Percentiles rank a stretch among this genome's conserved stretches.
Evolutionary conservation across 1,140 invertebrate species (phyloP).

Genomic region (Eriosoma lanigerum): DNA sequence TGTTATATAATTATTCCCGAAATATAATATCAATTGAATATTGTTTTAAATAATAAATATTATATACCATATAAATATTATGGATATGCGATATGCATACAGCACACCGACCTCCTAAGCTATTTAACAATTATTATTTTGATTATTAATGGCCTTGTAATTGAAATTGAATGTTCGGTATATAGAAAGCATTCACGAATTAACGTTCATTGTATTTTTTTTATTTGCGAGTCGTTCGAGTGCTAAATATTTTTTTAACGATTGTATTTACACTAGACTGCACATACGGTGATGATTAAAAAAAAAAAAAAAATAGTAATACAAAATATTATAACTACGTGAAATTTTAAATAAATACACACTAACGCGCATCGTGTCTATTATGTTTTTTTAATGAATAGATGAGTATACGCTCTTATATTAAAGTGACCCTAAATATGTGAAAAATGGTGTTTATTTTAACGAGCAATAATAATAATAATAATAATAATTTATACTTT

Average conservation of each 20-base stretch:
- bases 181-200: slow-evolving; percentile 10
- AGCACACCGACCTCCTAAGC: neutral
- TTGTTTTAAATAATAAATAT: no score
- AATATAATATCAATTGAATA: no score
- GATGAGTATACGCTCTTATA: neutral
- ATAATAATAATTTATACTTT: no score
- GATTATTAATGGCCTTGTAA: neutral
- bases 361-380: neutral
- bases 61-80: no score
- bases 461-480: neutral
- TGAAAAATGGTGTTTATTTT: neutral
- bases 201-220: slow-evolving; percentile 20
- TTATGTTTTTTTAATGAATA: slow-evolving; percentile 12
- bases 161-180: neutral
- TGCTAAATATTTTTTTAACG: slow-evolving; percentile 23
- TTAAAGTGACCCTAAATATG: slow-evolving; percentile 2
- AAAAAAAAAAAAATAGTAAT: neutral
- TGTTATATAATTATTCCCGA: no score
- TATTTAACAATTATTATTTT: neutral
- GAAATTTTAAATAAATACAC: neutral
- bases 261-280: slow-evolving; percentile 28
- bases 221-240: neutral
- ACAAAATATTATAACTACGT: neutral
- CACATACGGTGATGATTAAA: slow-evolving; percentile 13
- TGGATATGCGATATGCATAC: no score